Conservation (phyloP, 1,140 invertebrate genomes). For the Drosophila suzukii region DNA sequence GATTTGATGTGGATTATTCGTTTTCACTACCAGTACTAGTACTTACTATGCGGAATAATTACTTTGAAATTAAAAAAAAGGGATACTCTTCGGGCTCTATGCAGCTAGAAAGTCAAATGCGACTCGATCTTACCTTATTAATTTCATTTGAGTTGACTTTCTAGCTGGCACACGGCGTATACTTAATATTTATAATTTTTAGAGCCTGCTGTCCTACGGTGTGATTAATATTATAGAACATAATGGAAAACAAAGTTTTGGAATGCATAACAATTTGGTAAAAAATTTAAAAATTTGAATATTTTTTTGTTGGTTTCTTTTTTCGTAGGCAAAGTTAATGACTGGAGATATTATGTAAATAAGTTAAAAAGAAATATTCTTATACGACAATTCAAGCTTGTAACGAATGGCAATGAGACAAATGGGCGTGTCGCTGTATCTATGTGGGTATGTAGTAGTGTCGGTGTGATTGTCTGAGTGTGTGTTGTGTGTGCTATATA, state of each 20-base stretch:
- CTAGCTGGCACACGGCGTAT: slow-evolving; percentile 46
- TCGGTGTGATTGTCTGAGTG: slow-evolving; percentile 10
- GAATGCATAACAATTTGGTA: slow-evolving; percentile 69
- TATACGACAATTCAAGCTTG: slow-evolving; percentile 62
- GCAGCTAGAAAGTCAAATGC: slow-evolving; percentile 46
- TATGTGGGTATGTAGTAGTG: slow-evolving; percentile 12
- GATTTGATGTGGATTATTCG: slow-evolving; percentile 35
- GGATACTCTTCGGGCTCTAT: slow-evolving; percentile 7
- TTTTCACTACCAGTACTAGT: slow-evolving; percentile 47
- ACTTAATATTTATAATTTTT: slow-evolving; percentile 27
- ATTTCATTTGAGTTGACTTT: slow-evolving; percentile 43
- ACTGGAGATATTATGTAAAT: slow-evolving; percentile 81
- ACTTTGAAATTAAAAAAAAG: slow-evolving; percentile 20
- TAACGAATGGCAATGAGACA: slow-evolving; percentile 56
- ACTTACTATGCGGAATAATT: slow-evolving; percentile 44
- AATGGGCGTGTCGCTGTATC: slow-evolving; percentile 41
- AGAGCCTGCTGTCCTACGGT: slow-evolving; percentile 45
- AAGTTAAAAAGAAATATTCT: slow-evolving; percentile 65
- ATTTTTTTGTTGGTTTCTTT: slow-evolving; percentile 20
- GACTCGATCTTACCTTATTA: slow-evolving; percentile 41
- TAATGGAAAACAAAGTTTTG: slow-evolving; percentile 42
- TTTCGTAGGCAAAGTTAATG: slow-evolving; percentile 81
- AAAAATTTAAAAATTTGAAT: slow-evolving; percentile 60
- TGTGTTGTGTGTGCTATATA: slow-evolving; percentile 26
- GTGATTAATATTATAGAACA: slow-evolving; percentile 47